Evolutionary conservation across 2,113 vertebrate species (phyloP), one percentile per base, ranked within the genome.

Genomic region (Gadus macrocephalus): DNA sequence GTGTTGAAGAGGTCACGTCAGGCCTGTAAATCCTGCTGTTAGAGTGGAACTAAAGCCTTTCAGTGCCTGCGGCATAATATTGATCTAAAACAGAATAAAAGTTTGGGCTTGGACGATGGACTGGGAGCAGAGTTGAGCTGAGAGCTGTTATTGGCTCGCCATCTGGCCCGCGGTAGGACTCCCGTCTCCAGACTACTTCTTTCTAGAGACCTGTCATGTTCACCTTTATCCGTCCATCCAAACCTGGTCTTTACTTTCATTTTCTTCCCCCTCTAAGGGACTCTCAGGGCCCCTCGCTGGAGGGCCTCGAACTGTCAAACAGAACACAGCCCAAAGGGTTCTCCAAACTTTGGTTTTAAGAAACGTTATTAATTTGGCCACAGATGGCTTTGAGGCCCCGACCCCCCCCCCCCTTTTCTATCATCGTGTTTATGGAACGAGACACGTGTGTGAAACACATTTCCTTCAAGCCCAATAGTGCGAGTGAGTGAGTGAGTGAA

Each of bases 391-490:
- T 19, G 68, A 72, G 53, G 61, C 35, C 62, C 20, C 11, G 8
- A 55, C 56, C 31, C 69, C 55, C 49, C 56, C 31, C 69, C 55
- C 49, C 65, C 16, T 20, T 35, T 15, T 58, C 42, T 14, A 58
- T 62, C 72, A 66, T 31, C 64, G 49, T 83, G 78, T 87, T 88
- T 83, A 83, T 83, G 76, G 67, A 84, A 87, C 78, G 72, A 74
- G 81, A 83, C 80, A 82, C 62, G 80, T 69, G 80, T 69, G 53
- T 78, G 71, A 82, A 85, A 79, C 61, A 74, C 70, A 78, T 82
- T 71, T 80, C 80, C 80, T 75, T 85, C 85, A 82, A 77, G 76
- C 72, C 70, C 66, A 49, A 84, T 61, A 77, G 78, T 76, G 71
- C 56, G 15, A 62, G 61, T 15, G 14, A 25, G 61, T 25, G 14